Evolutionary conservation across 2,888 invertebrate species (phyloP).

Genomic region (Morpho deidamia): DNA sequence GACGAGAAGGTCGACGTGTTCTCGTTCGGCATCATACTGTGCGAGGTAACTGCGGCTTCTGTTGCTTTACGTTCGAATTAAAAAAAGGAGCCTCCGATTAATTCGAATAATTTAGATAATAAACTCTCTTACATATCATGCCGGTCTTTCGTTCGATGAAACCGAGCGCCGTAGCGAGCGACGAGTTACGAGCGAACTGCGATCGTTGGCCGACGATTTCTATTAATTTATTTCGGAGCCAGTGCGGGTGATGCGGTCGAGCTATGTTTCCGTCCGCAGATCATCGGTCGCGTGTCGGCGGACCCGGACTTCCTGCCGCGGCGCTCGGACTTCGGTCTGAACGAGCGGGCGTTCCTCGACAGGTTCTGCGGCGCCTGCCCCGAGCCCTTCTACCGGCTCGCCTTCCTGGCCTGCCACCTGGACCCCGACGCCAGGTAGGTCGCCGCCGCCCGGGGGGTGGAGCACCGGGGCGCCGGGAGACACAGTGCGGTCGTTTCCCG

Average conservation of each 20-base stretch:
- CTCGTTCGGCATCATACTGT: slow-evolving; percentile 95
- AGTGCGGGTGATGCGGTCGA: too few relatives aligned
- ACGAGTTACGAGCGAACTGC: too few relatives aligned
- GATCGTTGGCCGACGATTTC: too few relatives aligned
- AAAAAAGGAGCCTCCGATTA: too few relatives aligned
- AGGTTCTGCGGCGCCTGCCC: slow-evolving; percentile 91
- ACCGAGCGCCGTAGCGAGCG: too few relatives aligned
- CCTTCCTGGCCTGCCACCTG: slow-evolving; percentile 93
- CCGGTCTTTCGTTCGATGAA: too few relatives aligned
- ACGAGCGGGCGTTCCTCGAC: slow-evolving; percentile 90
- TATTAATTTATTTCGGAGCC: too few relatives aligned
- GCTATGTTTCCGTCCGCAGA: slow-evolving; percentile 61
- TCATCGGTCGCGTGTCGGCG: slow-evolving; percentile 95
- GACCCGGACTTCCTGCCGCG: slow-evolving; percentile 96
- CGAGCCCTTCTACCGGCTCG: slow-evolving; percentile 91
- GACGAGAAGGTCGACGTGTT: slow-evolving; percentile 98
- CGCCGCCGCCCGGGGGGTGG: too few relatives aligned
- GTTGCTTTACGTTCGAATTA: too few relatives aligned
- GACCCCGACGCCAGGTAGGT: slow-evolving; percentile 91
- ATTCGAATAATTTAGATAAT: too few relatives aligned
- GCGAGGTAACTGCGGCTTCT: slow-evolving; percentile 85
- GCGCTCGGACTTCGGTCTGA: slow-evolving; percentile 94
- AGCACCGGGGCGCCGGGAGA: too few relatives aligned
- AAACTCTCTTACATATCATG: too few relatives aligned
- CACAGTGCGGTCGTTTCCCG: background rate